Conservation (phyloP, 2,113 vertebrate genomes). For the Rhadina sibilatrix region DNA sequence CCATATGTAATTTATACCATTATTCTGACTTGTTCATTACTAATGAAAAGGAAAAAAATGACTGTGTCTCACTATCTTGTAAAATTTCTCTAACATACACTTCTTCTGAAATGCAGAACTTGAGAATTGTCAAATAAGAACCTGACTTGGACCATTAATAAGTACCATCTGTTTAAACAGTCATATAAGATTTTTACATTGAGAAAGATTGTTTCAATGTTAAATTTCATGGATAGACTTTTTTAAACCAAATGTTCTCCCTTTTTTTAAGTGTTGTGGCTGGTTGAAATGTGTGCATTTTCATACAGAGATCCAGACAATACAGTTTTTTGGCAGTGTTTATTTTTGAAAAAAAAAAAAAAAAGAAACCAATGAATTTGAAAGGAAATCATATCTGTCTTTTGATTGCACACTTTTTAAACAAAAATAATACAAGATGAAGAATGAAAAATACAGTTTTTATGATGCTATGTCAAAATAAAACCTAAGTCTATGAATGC, state of each 20-base stretch:
- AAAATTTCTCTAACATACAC: background rate
- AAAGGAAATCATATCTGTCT: conserved; percentile 46
- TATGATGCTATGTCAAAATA: conserved; percentile 43
- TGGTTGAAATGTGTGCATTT: background rate
- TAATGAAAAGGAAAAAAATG: background rate
- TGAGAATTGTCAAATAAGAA: background rate
- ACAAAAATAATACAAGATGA: conserved; percentile 55
- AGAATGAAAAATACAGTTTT: conserved; percentile 48
- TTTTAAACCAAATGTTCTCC: background rate
- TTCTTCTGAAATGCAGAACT: background rate
- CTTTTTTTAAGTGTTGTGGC: background rate
- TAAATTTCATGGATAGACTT: background rate
- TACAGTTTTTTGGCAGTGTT: conserved; percentile 36
- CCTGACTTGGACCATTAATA: background rate
- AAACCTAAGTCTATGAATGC: conserved; percentile 39
- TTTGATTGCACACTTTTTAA: conserved; percentile 68
- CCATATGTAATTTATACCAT: background rate
- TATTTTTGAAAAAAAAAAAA: conserved; percentile 66
- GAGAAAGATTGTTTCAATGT: background rate
- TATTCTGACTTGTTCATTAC: background rate
- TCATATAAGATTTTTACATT: background rate
- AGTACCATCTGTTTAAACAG: background rate
- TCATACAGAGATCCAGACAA: conserved; percentile 24
- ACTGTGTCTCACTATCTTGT: background rate
- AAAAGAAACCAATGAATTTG: conserved; percentile 6